Evolutionary conservation across 35 echinoderm and acorn worm genomes (phyloP).

Genomic region (Ophioderma brevispina): DNA sequence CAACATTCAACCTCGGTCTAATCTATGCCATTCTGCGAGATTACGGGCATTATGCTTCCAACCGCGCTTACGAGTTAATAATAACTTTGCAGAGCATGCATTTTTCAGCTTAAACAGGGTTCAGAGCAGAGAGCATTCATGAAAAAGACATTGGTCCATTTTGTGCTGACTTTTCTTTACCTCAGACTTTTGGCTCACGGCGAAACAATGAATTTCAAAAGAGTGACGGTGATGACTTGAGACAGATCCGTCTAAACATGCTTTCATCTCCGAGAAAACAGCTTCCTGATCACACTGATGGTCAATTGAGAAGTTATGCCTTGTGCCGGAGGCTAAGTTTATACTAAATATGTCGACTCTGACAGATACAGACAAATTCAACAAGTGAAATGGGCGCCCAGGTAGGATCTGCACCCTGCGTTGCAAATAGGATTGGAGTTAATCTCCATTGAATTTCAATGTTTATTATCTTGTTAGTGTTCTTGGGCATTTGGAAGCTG

Average conservation of each 20-base stretch:
- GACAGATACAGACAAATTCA: neutral
- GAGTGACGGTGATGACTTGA: neutral
- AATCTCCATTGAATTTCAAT: neutral
- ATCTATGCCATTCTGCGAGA: no score
- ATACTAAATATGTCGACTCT: neutral
- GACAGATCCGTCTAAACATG: neutral
- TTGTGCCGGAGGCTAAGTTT: neutral
- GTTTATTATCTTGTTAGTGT: constrained; percentile 7
- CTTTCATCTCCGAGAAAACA: neutral
- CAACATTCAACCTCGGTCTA: no score
- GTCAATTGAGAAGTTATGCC: neutral
- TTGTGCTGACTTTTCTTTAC: neutral
- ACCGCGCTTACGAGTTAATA: no score
- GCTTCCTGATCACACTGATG: neutral
- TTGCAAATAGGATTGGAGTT: neutral
- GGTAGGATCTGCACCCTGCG: neutral
- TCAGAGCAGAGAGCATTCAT: neutral
- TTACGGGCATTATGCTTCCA: no score
- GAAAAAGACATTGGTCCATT: neutral
- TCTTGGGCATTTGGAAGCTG: neutral
- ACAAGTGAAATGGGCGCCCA: neutral
- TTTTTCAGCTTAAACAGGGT: neutral
- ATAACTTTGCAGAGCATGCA: no score
- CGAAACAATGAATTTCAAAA: constrained; percentile 1
- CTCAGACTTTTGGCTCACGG: neutral